Conservation (phyloP, 2,113 vertebrate genomes). For the Campylomormyrus numenius region DNA sequence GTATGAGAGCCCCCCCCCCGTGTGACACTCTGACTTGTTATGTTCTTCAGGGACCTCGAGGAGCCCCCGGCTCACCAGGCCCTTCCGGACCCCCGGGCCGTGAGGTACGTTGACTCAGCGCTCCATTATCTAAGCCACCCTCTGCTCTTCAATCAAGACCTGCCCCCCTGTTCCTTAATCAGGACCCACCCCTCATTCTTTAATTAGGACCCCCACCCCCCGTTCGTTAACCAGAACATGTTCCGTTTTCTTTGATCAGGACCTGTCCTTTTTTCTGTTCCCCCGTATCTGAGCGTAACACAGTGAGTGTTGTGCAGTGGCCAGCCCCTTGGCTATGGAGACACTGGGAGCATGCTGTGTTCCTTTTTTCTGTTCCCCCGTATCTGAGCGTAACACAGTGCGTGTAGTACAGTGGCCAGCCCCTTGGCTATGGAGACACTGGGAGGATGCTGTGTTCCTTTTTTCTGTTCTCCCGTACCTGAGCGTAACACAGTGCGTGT, state of each 20-base stretch:
- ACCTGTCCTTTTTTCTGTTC: not conserved
- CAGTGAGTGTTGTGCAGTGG: not conserved
- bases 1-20: too few species aligned
- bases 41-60: conserved; percentile 69
- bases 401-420: not conserved
- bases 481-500: not conserved
- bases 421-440: not conserved
- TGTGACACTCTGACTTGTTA: not conserved
- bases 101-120: conserved; percentile 62
- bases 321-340: not conserved
- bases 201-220: not conserved
- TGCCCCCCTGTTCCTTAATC: not conserved
- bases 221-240: not conserved
- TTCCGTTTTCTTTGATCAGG: not conserved
- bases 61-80: conserved; percentile 75
- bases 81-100: conserved; percentile 68
- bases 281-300: not conserved
- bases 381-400: not conserved
- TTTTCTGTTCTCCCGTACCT: not conserved
- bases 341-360: not conserved
- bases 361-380: not conserved
- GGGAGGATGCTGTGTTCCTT: not conserved
- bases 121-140: not conserved
- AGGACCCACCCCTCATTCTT: not conserved
- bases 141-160: not conserved